A percentile compares a stretch with the other conserved stretches of the same genome.
These are phyloP conservation scores for Smithornis capensis DNA, from an alignment of 2,113 vertebrate genomes.

Conservation along the genomic window DNA sequence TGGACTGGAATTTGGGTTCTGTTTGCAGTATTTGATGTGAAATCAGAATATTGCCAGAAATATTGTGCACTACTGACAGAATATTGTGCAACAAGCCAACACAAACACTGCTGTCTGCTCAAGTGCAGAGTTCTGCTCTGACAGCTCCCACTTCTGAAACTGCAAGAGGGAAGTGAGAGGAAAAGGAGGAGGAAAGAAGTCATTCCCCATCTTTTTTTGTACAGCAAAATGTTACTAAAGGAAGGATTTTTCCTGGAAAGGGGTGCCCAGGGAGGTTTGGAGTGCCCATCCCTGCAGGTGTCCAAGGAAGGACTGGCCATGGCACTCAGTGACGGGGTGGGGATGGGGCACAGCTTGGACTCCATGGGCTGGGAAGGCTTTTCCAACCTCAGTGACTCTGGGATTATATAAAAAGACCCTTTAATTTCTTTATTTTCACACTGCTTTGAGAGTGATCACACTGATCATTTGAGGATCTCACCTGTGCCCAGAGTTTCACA, in stretches of 20 bases:
- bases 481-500: not conserved
- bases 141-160: not conserved
- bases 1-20: accelerated
- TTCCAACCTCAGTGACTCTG: not conserved
- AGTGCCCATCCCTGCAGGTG: not conserved
- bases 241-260: not conserved
- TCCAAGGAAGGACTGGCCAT: not conserved
- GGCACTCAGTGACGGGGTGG: not conserved
- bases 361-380: accelerated
- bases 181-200: not conserved
- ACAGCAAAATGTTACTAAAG: not conserved
- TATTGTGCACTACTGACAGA: not conserved
- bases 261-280: not conserved
- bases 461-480: not conserved
- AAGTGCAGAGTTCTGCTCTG: not conserved
- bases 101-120: not conserved
- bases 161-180: not conserved
- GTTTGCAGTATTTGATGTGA: not conserved
- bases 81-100: not conserved
- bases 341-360: not conserved
- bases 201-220: not conserved
- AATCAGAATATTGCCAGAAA: not conserved
- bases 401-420: not conserved
- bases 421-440: not conserved
- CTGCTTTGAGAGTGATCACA: not conserved